phyloP scores from a whole-genome alignment of 1,140 invertebrate species.

The Daktulosphaira vitifoliae region DNA sequence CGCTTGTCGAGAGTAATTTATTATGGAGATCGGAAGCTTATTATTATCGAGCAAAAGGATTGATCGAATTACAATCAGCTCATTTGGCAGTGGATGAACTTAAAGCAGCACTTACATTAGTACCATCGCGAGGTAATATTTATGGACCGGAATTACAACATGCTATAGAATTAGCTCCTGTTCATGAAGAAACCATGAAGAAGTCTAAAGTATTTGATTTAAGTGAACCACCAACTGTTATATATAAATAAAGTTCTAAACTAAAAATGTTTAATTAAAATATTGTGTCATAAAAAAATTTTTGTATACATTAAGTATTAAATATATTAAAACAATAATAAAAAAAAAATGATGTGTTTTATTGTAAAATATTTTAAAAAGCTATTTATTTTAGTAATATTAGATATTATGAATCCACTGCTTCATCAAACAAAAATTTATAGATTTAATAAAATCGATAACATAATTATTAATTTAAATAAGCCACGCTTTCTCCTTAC shows the following conservation, averaged over 20 bases:
- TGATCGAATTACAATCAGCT: conserved; percentile 1
- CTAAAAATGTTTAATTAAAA: no score
- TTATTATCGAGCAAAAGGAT: conserved; percentile 1
- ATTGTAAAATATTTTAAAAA: no score
- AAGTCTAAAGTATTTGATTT: neutral
- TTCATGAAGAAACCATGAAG: neutral
- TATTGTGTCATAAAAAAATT: neutral
- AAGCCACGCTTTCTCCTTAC: no score
- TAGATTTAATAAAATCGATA: no score
- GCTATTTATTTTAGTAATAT: no score
- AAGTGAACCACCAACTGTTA: neutral
- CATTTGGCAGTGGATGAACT: conserved; percentile 1
- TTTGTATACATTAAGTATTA: no score
- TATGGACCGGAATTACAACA: neutral
- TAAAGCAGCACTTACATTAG: neutral
- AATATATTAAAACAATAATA: no score
- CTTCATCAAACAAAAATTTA: no score
- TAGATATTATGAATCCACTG: no score
- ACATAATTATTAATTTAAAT: no score
- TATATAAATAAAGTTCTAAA: conserved; percentile 17
- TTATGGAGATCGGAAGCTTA: conserved; percentile 25
- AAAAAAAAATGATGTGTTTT: no score
- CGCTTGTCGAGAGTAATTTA: conserved; percentile 12
- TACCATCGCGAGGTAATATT: neutral
- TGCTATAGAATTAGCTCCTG: neutral